These are phyloP conservation scores for Apteryx mantelli DNA, from an alignment of 2,113 vertebrate species.

Conservation along the genomic window DNA sequence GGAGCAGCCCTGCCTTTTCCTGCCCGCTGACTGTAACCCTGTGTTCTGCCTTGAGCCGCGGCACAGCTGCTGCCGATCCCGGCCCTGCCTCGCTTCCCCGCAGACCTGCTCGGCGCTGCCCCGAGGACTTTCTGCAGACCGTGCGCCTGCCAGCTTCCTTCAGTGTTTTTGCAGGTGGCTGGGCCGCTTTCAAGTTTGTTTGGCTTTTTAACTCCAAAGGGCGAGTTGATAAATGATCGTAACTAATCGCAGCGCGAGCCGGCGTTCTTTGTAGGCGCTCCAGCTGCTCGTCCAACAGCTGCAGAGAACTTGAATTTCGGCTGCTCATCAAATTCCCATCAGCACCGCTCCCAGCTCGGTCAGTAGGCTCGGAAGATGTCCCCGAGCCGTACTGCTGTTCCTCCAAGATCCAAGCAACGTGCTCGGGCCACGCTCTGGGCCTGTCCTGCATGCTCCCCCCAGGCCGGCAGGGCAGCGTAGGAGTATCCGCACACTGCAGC, in stretches of 20 bases:
- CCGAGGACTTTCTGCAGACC: neutral
- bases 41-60: no score
- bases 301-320: neutral
- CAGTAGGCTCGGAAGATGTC: neutral
- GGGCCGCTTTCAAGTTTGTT: neutral
- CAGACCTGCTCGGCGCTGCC: neutral
- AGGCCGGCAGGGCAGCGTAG: neutral
- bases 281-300: neutral
- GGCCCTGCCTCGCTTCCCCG: neutral
- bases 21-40: neutral
- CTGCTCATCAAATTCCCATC: neutral
- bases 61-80: neutral
- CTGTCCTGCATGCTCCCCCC: neutral
- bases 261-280: neutral
- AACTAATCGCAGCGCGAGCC: neutral
- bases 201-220: neutral
- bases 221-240: neutral
- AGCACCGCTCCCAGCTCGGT: neutral
- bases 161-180: neutral
- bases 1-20: neutral
- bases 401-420: neutral
- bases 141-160: neutral
- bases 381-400: neutral
- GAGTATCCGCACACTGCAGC: neutral
- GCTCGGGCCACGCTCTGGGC: rapidly evolving